Conservation (phyloP, 64 coral and sea anemone species). For the Trachythela sp. region DNA sequence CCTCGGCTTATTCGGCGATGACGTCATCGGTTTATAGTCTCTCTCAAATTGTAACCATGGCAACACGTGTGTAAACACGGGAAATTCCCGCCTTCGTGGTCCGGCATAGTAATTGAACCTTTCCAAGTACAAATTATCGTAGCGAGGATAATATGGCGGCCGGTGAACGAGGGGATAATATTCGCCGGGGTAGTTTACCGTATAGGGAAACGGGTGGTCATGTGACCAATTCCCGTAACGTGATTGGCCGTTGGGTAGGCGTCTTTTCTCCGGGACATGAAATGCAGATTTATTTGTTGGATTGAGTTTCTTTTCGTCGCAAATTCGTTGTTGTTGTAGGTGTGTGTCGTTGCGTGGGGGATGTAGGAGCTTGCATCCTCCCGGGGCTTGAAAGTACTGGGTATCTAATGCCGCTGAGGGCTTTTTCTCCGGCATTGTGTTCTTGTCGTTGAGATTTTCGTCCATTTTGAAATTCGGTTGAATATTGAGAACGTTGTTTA, state of each 20-base stretch:
- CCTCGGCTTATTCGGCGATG: not conserved
- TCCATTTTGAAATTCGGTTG: slow-evolving; percentile 6
- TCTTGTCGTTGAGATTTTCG: not conserved
- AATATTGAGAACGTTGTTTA: slow-evolving; percentile 16
- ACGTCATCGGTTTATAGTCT: not conserved
- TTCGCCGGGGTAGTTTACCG: not conserved
- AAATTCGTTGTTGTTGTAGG: not conserved
- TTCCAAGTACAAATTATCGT: not conserved
- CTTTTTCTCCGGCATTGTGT: not conserved
- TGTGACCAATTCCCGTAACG: not conserved
- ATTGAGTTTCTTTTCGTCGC: not conserved
- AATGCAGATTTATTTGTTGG: not conserved
- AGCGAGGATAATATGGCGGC: not conserved
- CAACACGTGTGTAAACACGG: not conserved
- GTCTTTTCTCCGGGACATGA: slow-evolving; percentile 24
- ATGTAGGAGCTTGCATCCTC: not conserved
- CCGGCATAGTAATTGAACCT: not conserved
- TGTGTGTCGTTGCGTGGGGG: not conserved
- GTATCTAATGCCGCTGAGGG: not conserved
- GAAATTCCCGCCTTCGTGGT: not conserved
- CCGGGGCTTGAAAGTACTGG: not conserved
- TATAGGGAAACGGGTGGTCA: not conserved
- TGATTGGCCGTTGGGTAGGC: not conserved
- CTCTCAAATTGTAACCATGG: slow-evolving; percentile 17
- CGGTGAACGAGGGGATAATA: not conserved